These are phyloP conservation scores for Agelaius tricolor DNA, from an alignment of 2,113 vertebrate genomes.

Conservation along the genomic window DNA sequence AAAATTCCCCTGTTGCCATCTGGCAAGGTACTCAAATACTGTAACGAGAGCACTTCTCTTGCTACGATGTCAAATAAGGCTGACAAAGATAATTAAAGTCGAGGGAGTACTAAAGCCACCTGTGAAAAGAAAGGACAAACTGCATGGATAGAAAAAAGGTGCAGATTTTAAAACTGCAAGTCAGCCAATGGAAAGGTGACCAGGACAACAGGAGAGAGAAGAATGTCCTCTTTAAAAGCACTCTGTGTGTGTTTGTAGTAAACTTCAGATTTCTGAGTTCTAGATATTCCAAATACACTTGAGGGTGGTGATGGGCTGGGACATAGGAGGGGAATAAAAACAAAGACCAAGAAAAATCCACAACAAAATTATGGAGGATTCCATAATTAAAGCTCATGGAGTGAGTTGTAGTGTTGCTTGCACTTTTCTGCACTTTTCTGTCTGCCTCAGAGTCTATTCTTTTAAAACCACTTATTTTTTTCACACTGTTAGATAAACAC, in stretches of 20 bases:
- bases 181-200: not conserved
- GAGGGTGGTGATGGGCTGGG: fast-evolving
- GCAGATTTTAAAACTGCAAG: not conserved
- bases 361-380: not conserved
- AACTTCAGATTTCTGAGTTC: not conserved
- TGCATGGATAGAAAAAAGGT: not conserved
- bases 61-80: not conserved
- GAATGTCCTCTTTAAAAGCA: not conserved
- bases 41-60: not conserved
- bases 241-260: not conserved
- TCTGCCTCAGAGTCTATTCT: not conserved
- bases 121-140: not conserved
- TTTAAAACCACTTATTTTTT: not conserved
- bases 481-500: not conserved
- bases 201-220: not conserved
- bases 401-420: not conserved
- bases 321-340: fast-evolving
- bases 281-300: not conserved
- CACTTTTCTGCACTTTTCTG: not conserved
- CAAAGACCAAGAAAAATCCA: too few relatives aligned
- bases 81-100: not conserved
- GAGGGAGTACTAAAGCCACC: not conserved
- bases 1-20: not conserved
- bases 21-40: not conserved
- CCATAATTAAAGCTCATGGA: not conserved